A percentile compares a stretch with the other conserved stretches of the same genome.
phyloP scores from a whole-genome alignment of 2,888 invertebrate species.

The Nasonia oneida region DNA sequence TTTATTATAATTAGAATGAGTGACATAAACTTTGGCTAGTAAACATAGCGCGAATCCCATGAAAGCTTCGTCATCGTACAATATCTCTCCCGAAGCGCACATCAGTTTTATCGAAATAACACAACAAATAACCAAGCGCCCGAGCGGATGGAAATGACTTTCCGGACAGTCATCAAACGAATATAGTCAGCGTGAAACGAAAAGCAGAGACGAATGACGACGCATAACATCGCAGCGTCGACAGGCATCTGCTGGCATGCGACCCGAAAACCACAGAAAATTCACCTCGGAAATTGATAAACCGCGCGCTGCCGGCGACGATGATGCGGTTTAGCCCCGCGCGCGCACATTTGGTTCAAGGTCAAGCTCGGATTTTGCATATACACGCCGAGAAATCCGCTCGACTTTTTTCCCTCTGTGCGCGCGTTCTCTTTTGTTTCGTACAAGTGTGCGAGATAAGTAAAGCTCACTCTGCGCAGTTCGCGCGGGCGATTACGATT shows the following conservation, averaged over 20 bases:
- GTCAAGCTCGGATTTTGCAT: slow-evolving; percentile 12
- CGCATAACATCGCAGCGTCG: neutral
- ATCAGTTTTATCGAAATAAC: slow-evolving; percentile 3
- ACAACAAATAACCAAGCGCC: neutral
- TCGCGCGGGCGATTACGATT: neutral
- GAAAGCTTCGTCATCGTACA: slow-evolving; percentile 6
- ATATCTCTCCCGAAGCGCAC: neutral
- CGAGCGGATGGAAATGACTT: neutral
- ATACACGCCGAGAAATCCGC: slow-evolving; percentile 1
- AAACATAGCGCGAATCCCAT: neutral
- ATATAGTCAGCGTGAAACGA: neutral
- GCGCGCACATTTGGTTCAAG: slow-evolving; percentile 41
- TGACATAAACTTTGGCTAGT: neutral
- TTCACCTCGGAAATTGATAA: slow-evolving; percentile 3
- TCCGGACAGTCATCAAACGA: neutral
- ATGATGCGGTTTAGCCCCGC: neutral
- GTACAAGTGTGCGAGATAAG: neutral
- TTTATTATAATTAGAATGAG: neutral
- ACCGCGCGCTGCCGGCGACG: neutral
- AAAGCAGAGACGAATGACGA: neutral
- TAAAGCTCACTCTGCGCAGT: neutral
- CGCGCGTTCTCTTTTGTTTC: neutral
- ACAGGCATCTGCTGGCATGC: neutral
- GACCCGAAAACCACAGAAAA: neutral
- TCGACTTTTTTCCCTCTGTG: slow-evolving; percentile 22